Conservation (phyloP, 2,797 vertebrate genomes). For the Megaceryle alcyon region DNA sequence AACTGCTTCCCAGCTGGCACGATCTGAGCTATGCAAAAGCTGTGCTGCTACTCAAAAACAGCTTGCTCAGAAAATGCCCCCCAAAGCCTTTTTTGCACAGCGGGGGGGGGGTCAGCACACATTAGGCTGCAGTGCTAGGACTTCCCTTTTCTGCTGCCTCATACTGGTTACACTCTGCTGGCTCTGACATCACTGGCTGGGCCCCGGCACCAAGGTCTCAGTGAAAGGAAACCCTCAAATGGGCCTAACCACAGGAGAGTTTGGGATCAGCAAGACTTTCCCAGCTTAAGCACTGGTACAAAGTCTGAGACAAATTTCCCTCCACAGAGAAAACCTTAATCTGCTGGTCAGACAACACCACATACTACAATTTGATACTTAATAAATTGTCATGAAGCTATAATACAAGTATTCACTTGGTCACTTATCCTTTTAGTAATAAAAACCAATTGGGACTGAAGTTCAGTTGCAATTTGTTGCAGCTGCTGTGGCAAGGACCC, state of each 20-base stretch:
- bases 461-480: conserved; percentile 59
- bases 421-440: conserved; percentile 61
- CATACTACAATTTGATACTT: conserved; percentile 36
- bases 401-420: conserved; percentile 31
- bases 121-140: fast-evolving
- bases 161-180: not conserved
- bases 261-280: not conserved
- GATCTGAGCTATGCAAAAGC: not conserved
- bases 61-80: not conserved
- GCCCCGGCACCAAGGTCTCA: not conserved
- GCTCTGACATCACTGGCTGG: not conserved
- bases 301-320: conserved; percentile 13
- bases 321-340: conserved; percentile 56
- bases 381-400: conserved; percentile 10
- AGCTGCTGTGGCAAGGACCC: conserved; percentile 69
- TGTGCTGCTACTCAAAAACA: not conserved
- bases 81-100: not conserved
- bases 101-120: not conserved
- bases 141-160: not conserved
- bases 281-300: not conserved
- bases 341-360: conserved; percentile 50
- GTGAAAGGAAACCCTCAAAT: not conserved
- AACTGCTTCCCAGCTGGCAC: not conserved
- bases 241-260: conserved; percentile 5
- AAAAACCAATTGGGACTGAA: conserved; percentile 50